Percentiles rank a stretch among this genome's conserved stretches.
Evolutionary conservation across 1,140 invertebrate genomes (phyloP).

Genomic region (Drosophila tropicalis): DNA sequence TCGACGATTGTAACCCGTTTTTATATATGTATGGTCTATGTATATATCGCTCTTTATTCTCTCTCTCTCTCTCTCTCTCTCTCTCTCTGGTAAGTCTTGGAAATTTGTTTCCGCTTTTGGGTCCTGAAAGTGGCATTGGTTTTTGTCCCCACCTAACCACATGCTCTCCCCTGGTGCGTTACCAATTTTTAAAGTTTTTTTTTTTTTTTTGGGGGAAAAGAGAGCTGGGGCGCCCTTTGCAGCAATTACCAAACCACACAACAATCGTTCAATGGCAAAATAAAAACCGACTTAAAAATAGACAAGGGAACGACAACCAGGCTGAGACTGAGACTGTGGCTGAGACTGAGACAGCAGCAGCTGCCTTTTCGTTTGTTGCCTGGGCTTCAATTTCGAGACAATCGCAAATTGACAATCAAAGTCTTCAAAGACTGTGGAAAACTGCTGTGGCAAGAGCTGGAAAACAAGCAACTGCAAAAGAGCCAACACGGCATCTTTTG

Average conservation of each 20-base stretch:
- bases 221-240: constrained; percentile 59
- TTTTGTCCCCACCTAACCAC: neutral
- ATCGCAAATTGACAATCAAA: constrained; percentile 81
- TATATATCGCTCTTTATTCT: constrained; percentile 13
- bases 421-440: constrained; percentile 80
- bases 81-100: constrained; percentile 54
- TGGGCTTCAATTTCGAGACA: constrained; percentile 77
- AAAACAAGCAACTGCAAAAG: constrained; percentile 59
- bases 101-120: constrained; percentile 73
- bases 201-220: constrained; percentile 1
- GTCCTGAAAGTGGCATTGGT: constrained; percentile 61
- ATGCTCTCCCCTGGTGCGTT: constrained; percentile 54
- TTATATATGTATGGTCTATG: constrained; percentile 8
- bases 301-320: constrained; percentile 59
- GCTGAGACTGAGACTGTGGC: constrained; percentile 16
- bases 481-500: constrained; percentile 72
- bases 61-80: constrained; percentile 1
- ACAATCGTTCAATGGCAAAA: constrained; percentile 78
- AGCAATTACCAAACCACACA: constrained; percentile 79
- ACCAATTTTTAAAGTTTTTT: constrained; percentile 76
- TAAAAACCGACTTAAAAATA: constrained; percentile 79
- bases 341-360: constrained; percentile 30
- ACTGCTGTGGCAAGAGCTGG: constrained; percentile 72
- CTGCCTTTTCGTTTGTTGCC: constrained; percentile 27
- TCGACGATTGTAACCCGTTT: constrained; percentile 46